A percentile compares a stretch with the other conserved stretches of the same genome.
phyloP scores from a whole-genome alignment of 92 coral and sea anemone genomes.

The Siderastrea siderea region DNA sequence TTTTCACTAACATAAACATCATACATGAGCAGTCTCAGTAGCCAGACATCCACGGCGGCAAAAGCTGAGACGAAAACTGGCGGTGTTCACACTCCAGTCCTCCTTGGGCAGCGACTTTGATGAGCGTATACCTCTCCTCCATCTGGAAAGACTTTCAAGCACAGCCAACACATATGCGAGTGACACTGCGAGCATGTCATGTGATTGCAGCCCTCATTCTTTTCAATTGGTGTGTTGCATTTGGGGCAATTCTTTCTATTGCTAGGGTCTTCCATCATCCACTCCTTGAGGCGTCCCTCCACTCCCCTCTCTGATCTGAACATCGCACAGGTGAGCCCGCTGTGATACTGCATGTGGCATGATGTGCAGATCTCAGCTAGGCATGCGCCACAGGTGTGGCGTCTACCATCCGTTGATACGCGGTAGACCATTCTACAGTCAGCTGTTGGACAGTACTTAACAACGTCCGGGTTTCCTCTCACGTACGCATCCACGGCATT shows the following conservation, averaged over 20 bases:
- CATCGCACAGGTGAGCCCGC: constrained; percentile 83
- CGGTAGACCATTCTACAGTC: constrained; percentile 92
- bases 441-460: constrained; percentile 85
- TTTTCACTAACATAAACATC: background rate
- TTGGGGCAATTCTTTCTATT: constrained; percentile 84
- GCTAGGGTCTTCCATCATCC: constrained; percentile 70
- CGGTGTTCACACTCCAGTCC: background rate
- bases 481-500: constrained; percentile 66
- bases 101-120: constrained; percentile 57
- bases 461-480: constrained; percentile 65
- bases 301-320: constrained; percentile 66
- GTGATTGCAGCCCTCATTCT: constrained; percentile 84
- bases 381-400: constrained; percentile 82
- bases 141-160: constrained; percentile 68
- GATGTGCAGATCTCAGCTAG: constrained; percentile 73
- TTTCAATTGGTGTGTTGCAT: constrained; percentile 81
- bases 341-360: constrained; percentile 85
- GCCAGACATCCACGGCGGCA: background rate
- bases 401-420: constrained; percentile 73
- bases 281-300: constrained; percentile 45
- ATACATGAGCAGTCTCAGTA: background rate
- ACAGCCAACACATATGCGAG: constrained; percentile 87
- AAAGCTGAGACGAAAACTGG: background rate
- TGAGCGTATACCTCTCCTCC: constrained; percentile 70
- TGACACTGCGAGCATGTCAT: constrained; percentile 76